phyloP scores from a whole-genome alignment of 1,140 invertebrate species.

The Myzus persicae region DNA sequence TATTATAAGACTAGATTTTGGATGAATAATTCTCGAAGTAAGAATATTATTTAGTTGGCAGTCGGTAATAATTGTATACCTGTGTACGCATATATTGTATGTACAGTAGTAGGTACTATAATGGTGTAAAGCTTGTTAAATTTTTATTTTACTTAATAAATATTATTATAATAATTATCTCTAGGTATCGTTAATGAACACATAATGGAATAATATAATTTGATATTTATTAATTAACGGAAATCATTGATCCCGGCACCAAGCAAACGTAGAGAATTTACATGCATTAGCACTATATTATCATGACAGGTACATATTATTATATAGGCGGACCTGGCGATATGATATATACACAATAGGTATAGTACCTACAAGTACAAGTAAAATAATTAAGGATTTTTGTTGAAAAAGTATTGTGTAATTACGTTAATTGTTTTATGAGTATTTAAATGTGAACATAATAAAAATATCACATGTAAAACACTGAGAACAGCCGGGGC shows the following conservation, averaged over 20 bases:
- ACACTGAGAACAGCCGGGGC: background rate
- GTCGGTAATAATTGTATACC: background rate
- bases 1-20: background rate
- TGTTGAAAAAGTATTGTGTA: background rate
- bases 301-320: background rate
- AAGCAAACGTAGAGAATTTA: background rate
- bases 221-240: background rate
- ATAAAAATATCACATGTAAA: background rate
- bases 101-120: too few species aligned
- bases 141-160: background rate
- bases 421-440: background rate
- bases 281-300: background rate
- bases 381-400: background rate
- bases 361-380: background rate
- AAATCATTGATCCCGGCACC: background rate
- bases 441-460: background rate
- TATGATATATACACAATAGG: background rate
- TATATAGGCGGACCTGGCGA: background rate
- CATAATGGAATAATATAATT: background rate
- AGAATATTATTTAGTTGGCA: background rate
- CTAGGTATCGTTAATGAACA: background rate
- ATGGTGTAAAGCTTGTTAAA: background rate
- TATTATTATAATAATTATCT: conserved; percentile 9
- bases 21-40: background rate
- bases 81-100: too few species aligned